Conservation (phyloP, 2,113 vertebrate genomes). For the Passer domesticus region DNA sequence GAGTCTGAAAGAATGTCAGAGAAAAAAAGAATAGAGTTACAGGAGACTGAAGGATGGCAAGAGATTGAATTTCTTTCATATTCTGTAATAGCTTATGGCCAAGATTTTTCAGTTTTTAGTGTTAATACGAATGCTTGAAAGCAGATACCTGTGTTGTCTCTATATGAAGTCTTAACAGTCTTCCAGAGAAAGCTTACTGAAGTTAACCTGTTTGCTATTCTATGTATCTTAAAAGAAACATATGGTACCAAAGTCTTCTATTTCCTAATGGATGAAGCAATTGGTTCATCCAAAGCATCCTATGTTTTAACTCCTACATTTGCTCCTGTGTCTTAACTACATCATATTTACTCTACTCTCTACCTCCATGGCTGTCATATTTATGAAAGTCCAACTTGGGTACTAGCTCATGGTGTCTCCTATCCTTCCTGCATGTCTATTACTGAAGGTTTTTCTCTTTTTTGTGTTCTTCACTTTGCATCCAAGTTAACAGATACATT, state of each 20-base stretch:
- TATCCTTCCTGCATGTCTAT: not conserved
- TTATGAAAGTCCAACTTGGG: not conserved
- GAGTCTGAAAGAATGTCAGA: not conserved
- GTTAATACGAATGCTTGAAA: not conserved
- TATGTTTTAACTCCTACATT: not conserved
- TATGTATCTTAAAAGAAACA: not conserved
- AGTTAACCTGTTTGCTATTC: not conserved
- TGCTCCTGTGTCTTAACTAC: not conserved
- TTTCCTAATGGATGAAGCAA: not conserved
- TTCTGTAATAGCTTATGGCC: not conserved
- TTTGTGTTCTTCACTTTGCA: not conserved
- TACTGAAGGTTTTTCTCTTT: not conserved
- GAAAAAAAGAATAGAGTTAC: not conserved
- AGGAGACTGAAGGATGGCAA: not conserved
- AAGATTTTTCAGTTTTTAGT: not conserved
- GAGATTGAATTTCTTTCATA: not conserved
- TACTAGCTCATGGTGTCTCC: not conserved
- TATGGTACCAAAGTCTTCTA: not conserved
- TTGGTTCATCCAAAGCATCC: not conserved
- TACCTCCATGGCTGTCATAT: not conserved
- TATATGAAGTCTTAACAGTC: not conserved
- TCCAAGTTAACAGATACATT: not conserved
- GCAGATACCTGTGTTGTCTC: not conserved
- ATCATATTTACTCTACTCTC: not conserved
- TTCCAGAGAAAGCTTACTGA: not conserved